These are phyloP conservation scores for Labroides dimidiatus DNA, from an alignment of 2,797 vertebrate genomes.

Conservation along the genomic window DNA sequence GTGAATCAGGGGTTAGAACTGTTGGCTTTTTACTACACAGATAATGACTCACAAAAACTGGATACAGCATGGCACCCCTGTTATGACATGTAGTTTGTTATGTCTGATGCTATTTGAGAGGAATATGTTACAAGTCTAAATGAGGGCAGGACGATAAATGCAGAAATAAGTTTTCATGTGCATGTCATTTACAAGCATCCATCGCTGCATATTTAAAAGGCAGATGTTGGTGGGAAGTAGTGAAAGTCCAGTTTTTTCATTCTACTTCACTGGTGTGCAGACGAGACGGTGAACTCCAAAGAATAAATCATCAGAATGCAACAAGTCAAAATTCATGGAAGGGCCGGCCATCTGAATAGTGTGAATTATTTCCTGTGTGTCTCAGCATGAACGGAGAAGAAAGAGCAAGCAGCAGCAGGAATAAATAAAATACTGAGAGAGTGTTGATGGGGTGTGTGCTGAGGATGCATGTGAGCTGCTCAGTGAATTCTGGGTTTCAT, in stretches of 20 bases:
- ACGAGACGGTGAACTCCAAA: not conserved
- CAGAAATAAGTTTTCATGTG: no score
- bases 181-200: no score
- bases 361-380: constrained; percentile 18
- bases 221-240: not conserved
- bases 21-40: no score
- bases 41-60: no score
- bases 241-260: not conserved
- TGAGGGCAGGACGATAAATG: no score
- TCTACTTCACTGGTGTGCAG: not conserved
- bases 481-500: constrained; percentile 71
- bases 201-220: not conserved
- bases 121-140: no score
- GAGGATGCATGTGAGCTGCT: constrained; percentile 41
- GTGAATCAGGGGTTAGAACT: no score
- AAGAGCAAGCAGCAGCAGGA: constrained; percentile 32
- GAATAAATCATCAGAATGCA: constrained; percentile 26
- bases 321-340: constrained; percentile 21
- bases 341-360: constrained; percentile 30
- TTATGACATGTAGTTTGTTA: no score
- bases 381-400: constrained; percentile 18
- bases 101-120: no score
- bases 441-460: constrained; percentile 50
- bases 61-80: no score
- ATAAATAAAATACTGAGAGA: constrained; percentile 26